phyloP scores from a whole-genome alignment of 2,797 vertebrate species.

The Ceryle rudis region DNA sequence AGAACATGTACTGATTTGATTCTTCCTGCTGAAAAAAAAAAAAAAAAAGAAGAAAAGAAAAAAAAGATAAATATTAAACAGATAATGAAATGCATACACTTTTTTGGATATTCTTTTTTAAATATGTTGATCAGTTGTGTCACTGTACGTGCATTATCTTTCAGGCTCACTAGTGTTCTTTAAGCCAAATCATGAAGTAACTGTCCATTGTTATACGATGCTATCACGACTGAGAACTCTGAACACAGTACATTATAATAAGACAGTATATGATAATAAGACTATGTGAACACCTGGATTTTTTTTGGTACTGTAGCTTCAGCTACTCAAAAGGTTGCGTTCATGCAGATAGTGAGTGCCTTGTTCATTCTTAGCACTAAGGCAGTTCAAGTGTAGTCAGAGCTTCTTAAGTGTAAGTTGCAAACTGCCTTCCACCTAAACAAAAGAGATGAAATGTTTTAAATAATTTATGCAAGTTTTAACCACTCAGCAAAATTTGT shows the following conservation, averaged over 20 bases:
- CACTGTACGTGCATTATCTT: not conserved
- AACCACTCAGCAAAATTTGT: not conserved
- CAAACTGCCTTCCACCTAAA: not conserved
- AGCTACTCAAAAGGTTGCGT: not conserved
- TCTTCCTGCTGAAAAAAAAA: not conserved
- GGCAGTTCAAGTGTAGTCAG: not conserved
- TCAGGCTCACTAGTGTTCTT: not conserved
- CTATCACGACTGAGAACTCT: not conserved
- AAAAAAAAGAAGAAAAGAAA: not conserved
- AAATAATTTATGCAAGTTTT: not conserved
- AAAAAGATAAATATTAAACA: not conserved
- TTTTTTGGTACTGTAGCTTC: not conserved
- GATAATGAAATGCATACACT: not conserved
- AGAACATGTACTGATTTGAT: not conserved
- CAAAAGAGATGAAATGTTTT: not conserved
- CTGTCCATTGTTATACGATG: not conserved
- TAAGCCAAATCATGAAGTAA: not conserved
- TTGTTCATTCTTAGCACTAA: not conserved
- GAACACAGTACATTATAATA: not conserved
- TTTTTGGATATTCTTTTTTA: not conserved
- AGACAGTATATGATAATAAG: not conserved
- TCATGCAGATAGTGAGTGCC: fast-evolving
- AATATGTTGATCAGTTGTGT: not conserved
- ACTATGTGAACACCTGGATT: not conserved
- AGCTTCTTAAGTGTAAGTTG: not conserved